Conservation (phyloP, 2,888 invertebrate species). For the Meteorus cinctellus region DNA sequence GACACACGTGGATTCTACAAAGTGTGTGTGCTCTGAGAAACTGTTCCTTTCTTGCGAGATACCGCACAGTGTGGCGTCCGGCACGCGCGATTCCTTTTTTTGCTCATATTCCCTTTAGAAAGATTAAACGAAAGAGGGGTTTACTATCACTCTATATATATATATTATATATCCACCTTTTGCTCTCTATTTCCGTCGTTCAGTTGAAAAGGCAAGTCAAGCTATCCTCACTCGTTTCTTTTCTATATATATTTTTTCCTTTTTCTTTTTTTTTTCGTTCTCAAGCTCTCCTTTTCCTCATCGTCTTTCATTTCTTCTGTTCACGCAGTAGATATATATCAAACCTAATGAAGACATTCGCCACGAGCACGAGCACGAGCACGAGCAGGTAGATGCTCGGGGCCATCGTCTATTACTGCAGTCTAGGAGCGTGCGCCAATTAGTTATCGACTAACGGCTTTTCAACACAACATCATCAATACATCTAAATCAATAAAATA, state of each 20-base stretch:
- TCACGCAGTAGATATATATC: slow-evolving; percentile 26
- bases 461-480: background rate
- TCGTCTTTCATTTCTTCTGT: slow-evolving; percentile 32
- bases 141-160: slow-evolving; percentile 17
- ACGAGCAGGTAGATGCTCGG: slow-evolving; percentile 21
- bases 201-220: slow-evolving; percentile 23
- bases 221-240: background rate
- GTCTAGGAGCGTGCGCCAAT: slow-evolving; percentile 29
- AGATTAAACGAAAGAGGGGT: slow-evolving; percentile 32
- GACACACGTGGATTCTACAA: slow-evolving; percentile 58
- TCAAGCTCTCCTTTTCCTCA: background rate
- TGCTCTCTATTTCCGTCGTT: slow-evolving; percentile 41
- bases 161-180: slow-evolving; percentile 17
- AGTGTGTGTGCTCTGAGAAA: slow-evolving; percentile 46
- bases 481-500: background rate
- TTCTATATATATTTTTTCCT: slow-evolving; percentile 30
- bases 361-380: background rate
- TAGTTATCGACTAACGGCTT: slow-evolving; percentile 20
- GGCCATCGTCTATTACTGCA: slow-evolving; percentile 18
- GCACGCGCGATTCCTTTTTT: slow-evolving; percentile 50
- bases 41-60: slow-evolving; percentile 55
- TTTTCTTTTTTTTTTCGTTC: slow-evolving; percentile 6
- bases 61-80: slow-evolving; percentile 38
- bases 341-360: slow-evolving; percentile 49
- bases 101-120: slow-evolving; percentile 32